These are phyloP conservation scores for Corydoras sp. DNA, from an alignment of 2,113 vertebrate species.

Conservation along the genomic window DNA sequence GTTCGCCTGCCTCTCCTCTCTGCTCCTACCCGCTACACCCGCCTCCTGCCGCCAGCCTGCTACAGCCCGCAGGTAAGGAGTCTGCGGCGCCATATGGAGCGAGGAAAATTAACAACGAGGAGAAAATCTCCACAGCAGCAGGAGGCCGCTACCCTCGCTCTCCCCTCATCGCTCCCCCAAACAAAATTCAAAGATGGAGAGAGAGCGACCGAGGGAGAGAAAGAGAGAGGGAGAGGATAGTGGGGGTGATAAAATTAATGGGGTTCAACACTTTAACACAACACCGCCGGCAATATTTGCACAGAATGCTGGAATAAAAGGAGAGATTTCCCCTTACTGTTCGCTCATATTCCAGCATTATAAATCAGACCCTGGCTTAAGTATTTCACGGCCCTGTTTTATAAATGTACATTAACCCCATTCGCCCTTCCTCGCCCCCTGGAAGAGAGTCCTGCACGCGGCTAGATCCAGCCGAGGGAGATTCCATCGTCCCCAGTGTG, in stretches of 20 bases:
- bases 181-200: constrained; percentile 93
- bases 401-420: constrained; percentile 74
- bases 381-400: constrained; percentile 68
- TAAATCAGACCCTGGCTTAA: constrained; percentile 78
- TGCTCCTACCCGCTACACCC: constrained; percentile 38
- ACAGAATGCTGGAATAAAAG: constrained; percentile 63
- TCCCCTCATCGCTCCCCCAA: constrained; percentile 66
- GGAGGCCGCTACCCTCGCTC: constrained; percentile 72
- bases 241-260: constrained; percentile 97
- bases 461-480: constrained; percentile 66
- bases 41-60: constrained; percentile 75
- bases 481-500: constrained; percentile 62
- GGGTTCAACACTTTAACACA: constrained; percentile 94
- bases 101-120: constrained; percentile 99
- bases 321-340: constrained; percentile 70
- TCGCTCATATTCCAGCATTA: constrained; percentile 81
- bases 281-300: constrained; percentile 97
- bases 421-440: constrained; percentile 40
- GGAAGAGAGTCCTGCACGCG: constrained; percentile 51
- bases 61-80: constrained; percentile 99
- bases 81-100: constrained; percentile 99
- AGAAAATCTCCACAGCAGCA: constrained; percentile 95
- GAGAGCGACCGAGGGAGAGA: constrained; percentile 58
- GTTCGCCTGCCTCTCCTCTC: constrained; percentile 37
- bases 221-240: constrained; percentile 47